Evolutionary conservation across 2,888 invertebrate species (phyloP), one percentile per base, ranked within the genome.

Genomic region (Philonicus albiceps): DNA sequence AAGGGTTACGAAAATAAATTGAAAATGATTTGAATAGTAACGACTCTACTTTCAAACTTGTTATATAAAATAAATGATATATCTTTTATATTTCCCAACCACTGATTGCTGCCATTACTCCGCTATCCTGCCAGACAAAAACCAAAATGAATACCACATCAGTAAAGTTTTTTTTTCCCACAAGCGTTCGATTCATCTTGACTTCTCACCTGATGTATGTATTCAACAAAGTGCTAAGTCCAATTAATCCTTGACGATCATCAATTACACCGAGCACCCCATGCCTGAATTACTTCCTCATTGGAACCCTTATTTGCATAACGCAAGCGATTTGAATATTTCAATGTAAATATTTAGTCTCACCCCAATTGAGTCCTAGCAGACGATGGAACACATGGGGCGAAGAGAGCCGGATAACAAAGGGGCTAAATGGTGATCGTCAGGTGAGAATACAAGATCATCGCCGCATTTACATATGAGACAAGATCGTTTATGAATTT

Each of bases 401-500:
- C 64, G 64, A 64, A 64, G 64, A 27, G 64, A 64, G 64, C 64
- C 64, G 64, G 11, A 27, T 43, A 34, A 84, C 84, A 84, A 84
- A 84, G 72, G 84, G 84, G 84, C 73, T 84, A 84, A 84, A 72
- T 73, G 73, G 72, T 64, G 73, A 84, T 84, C 84, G 64, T 84
- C 43, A 84, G 84, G 84, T 84, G 84, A 84, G 84, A 73, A 73
- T 84, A 84, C 84, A 84, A 73, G 84, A 84, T 84, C 73, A 85
- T 76, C 49, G 13, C 34, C 34, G 55, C 75, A 86, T 86, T 86
- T 76, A 86, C 86, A 86, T 86, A 86, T 19, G 86, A 78, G 78
- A 86, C 86, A 86, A 76, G 86, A 86, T 86, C 86, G 86, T 64
- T 86, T 86, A 86, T 86, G 86, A 86, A 37, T 86, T 86, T 86